Conservation (phyloP, 2,888 invertebrate species). For the Halictus ligatus region DNA sequence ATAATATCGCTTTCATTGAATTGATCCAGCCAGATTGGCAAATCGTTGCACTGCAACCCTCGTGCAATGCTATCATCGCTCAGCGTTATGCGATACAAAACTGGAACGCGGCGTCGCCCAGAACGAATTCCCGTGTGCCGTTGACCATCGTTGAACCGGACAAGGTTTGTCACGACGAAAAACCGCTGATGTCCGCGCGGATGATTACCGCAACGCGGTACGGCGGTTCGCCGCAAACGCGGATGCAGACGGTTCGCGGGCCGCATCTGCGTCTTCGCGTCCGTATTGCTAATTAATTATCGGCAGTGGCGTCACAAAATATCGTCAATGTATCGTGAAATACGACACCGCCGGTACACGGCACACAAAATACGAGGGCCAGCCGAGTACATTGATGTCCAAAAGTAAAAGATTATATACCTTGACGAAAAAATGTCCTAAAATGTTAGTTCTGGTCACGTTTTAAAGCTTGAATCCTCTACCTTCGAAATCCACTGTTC, state of each 20-base stretch:
- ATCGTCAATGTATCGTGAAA: constrained; percentile 44
- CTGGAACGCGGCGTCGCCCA: not conserved
- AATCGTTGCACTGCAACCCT: not conserved
- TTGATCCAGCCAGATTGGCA: not conserved
- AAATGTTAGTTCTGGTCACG: no score
- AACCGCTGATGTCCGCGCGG: not conserved
- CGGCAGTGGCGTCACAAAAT: constrained; percentile 15
- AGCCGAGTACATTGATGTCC: no score
- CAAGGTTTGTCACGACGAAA: constrained; percentile 5
- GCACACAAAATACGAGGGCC: not conserved
- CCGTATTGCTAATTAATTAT: constrained; percentile 53
- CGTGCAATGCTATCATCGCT: not conserved
- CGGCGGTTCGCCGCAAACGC: constrained; percentile 16
- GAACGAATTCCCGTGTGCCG: not conserved
- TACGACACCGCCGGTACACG: constrained; percentile 11
- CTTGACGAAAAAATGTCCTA: no score
- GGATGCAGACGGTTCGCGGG: not conserved
- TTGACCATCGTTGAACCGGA: not conserved
- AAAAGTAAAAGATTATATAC: no score
- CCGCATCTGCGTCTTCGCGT: not conserved
- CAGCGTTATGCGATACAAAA: not conserved
- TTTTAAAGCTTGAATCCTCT: no score
- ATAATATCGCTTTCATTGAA: not conserved
- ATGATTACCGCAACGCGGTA: not conserved
- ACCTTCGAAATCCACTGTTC: no score